Evolutionary conservation across 2,888 invertebrate genomes (phyloP).

Genomic region (Rhagophthalmus giganteus): DNA sequence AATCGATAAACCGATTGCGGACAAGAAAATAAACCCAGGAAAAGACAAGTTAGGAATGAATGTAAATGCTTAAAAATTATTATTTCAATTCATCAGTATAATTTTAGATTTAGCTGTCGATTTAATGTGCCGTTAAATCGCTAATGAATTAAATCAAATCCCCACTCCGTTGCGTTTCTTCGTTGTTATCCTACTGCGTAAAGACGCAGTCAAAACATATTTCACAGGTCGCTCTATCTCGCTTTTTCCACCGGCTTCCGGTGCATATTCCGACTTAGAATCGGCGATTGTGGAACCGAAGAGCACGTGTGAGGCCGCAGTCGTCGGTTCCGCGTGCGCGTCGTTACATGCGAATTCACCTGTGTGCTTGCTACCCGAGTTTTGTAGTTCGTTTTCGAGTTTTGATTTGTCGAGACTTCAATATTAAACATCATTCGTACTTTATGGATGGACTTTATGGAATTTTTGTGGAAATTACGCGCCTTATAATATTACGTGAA

Average conservation of each 20-base stretch:
- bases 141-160: too few species aligned
- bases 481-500: too few species aligned
- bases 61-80: too few species aligned
- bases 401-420: background rate
- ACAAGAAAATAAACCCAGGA: too few species aligned
- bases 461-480: too few species aligned
- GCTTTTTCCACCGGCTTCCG: conserved; percentile 11
- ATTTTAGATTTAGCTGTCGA: too few species aligned
- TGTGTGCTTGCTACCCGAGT: conserved; percentile 25
- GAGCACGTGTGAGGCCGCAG: conserved; percentile 48
- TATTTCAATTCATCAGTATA: too few species aligned
- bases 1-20: too few species aligned
- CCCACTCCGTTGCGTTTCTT: too few species aligned
- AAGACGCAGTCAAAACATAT: conserved; percentile 22
- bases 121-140: too few species aligned
- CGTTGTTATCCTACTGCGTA: background rate
- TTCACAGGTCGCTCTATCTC: conserved; percentile 11
- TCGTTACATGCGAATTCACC: conserved; percentile 35
- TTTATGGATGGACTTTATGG: background rate
- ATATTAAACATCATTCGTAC: too few species aligned
- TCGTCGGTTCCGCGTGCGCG: conserved; percentile 48
- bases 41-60: too few species aligned
- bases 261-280: conserved; percentile 17
- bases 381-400: conserved; percentile 4
- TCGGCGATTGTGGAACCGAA: conserved; percentile 36